Conservation (phyloP, 2,113 vertebrate genomes). For the Rhinoderma darwinii region DNA sequence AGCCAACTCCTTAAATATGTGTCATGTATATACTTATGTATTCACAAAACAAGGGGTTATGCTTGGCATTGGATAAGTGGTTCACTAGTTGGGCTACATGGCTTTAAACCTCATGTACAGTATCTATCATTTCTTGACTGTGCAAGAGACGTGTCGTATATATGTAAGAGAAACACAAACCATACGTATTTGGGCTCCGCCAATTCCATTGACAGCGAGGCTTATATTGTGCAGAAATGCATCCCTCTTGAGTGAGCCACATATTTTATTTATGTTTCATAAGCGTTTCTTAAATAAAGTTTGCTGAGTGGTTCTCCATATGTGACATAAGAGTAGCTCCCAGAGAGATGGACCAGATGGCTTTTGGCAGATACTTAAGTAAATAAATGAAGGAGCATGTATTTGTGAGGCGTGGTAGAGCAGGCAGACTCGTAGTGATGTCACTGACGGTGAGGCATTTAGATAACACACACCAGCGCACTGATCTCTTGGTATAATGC, state of each 20-base stretch:
- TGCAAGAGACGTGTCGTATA: not conserved
- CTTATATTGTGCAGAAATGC: slow-evolving; percentile 44
- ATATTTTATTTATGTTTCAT: slow-evolving; percentile 52
- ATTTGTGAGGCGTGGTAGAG: slow-evolving; percentile 1
- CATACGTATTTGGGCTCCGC: not conserved
- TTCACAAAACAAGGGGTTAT: not conserved
- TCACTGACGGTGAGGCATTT: slow-evolving; percentile 18
- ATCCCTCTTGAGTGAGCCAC: slow-evolving; percentile 28
- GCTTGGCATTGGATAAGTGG: not conserved
- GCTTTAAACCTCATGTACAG: not conserved
- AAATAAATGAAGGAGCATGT: slow-evolving; percentile 54
- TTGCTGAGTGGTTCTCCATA: slow-evolving; percentile 42
- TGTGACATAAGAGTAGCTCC: slow-evolving; percentile 41
- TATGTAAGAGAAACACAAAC: slow-evolving; percentile 32
- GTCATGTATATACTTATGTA: not conserved
- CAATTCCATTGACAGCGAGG: slow-evolving; percentile 34
- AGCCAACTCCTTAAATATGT: not conserved
- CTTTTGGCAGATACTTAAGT: slow-evolving; percentile 41
- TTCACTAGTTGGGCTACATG: not conserved
- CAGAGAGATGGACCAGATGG: slow-evolving; percentile 54
- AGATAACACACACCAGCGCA: not conserved
- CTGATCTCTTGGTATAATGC: not conserved
- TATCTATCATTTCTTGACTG: slow-evolving; percentile 1
- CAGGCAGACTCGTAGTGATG: not conserved
- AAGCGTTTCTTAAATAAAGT: slow-evolving; percentile 57